Conservation (phyloP, 2,113 vertebrate genomes). For the Sceloporus undulatus region DNA sequence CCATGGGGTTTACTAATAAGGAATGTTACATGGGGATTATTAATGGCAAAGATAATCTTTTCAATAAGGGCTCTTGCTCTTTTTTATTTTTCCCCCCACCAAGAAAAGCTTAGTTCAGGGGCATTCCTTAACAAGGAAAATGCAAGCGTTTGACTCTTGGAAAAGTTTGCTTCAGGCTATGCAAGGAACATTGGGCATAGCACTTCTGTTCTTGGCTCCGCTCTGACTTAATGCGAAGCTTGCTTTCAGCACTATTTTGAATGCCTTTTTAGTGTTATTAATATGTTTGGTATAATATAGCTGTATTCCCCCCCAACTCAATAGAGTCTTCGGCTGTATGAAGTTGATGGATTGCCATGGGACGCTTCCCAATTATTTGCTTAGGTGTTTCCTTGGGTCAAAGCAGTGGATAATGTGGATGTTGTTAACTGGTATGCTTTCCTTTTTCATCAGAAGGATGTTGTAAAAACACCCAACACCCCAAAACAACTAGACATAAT, state of each 20-base stretch:
- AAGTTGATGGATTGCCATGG: slow-evolving; percentile 55
- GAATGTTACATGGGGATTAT: slow-evolving; percentile 77
- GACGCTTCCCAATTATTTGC: slow-evolving; percentile 63
- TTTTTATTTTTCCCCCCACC: slow-evolving; percentile 27
- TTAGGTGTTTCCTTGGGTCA: slow-evolving; percentile 64
- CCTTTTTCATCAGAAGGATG: slow-evolving; percentile 10
- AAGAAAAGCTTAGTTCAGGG: slow-evolving; percentile 38
- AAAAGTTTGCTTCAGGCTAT: background rate
- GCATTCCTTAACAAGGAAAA: slow-evolving; percentile 42
- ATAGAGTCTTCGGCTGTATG: slow-evolving; percentile 26
- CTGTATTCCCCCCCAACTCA: background rate
- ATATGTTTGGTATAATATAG: slow-evolving; percentile 12
- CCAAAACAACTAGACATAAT: background rate
- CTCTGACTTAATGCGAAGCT: fast-evolving
- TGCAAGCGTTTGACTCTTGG: slow-evolving; percentile 6
- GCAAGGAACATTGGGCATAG: fast-evolving
- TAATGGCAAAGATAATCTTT: slow-evolving; percentile 85
- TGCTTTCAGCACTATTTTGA: slow-evolving; percentile 38
- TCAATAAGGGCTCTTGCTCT: slow-evolving; percentile 77
- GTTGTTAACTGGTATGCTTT: slow-evolving; percentile 17
- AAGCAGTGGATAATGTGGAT: slow-evolving; percentile 23
- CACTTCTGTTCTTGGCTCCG: slow-evolving; percentile 18
- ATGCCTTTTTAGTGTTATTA: slow-evolving; percentile 42
- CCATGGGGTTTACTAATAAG: slow-evolving; percentile 81
- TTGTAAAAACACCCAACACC: background rate